Conservation (phyloP, 2,113 vertebrate genomes). For the Sisor rabdophorus region DNA sequence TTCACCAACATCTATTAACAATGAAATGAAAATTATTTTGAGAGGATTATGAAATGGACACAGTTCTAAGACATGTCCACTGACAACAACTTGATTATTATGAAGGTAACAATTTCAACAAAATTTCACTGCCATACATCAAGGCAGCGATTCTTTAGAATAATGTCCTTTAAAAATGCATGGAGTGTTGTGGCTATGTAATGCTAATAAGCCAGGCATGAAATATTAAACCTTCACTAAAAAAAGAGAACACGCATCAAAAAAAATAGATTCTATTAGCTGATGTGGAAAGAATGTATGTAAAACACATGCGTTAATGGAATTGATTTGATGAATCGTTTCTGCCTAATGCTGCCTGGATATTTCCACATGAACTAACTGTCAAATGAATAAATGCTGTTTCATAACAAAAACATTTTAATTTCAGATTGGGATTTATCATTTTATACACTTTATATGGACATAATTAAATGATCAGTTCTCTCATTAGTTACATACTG, state of each 20-base stretch:
- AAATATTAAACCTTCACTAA: slow-evolving; percentile 65
- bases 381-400: slow-evolving; percentile 56
- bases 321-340: slow-evolving; percentile 71
- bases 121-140: slow-evolving; percentile 19
- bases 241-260: slow-evolving; percentile 61
- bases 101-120: neutral
- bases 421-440: slow-evolving; percentile 63
- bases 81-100: neutral
- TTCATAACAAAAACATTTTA: slow-evolving; percentile 63
- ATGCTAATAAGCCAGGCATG: slow-evolving; percentile 69
- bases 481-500: slow-evolving; percentile 34
- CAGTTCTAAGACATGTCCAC: neutral
- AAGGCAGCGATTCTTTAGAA: slow-evolving; percentile 52
- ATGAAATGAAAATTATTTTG: too few species aligned
- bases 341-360: slow-evolving; percentile 57
- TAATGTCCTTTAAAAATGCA: slow-evolving; percentile 66
- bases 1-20: too few species aligned
- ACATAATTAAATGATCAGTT: slow-evolving; percentile 45
- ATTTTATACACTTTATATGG: slow-evolving; percentile 52
- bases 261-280: slow-evolving; percentile 68
- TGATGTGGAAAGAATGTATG: slow-evolving; percentile 72
- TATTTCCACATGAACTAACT: slow-evolving; percentile 58
- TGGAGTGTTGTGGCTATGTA: slow-evolving; percentile 62
- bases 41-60: neutral
- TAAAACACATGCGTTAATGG: slow-evolving; percentile 73